Percentiles rank a stretch among this genome's conserved stretches.
Conservation (phyloP, 2,113 vertebrate genomes). For the Scolopax mira region DNA sequence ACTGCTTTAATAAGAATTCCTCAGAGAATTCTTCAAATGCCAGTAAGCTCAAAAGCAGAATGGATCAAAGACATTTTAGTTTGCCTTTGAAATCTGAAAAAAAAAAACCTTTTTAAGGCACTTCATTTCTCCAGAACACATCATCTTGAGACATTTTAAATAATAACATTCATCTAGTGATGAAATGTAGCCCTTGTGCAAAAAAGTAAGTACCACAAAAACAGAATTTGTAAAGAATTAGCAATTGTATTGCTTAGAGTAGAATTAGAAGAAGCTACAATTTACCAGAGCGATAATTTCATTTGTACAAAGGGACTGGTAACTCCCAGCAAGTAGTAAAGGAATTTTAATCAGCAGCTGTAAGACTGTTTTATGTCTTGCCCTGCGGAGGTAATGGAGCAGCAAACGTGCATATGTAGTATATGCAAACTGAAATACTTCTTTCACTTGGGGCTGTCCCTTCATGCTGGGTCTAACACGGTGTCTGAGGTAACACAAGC, state of each 20-base stretch:
- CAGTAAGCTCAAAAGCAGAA: not conserved
- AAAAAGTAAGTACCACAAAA: not conserved
- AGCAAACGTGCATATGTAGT: fast-evolving
- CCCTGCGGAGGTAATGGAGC: fast-evolving
- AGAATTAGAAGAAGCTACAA: not conserved
- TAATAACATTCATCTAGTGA: not conserved
- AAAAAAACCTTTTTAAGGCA: not conserved
- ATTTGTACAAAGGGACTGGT: not conserved
- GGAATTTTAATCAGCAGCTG: not conserved
- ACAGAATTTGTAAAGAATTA: not conserved
- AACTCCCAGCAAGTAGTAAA: not conserved
- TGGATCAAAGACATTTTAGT: not conserved
- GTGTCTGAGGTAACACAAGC: not conserved
- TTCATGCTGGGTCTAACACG: fast-evolving
- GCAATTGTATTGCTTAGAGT: not conserved
- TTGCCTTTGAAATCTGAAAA: not conserved
- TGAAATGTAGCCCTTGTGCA: not conserved
- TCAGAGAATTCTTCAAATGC: not conserved
- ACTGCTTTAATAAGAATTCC: not conserved
- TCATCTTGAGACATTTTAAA: not conserved
- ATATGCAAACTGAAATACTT: not conserved
- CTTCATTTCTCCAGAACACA: not conserved
- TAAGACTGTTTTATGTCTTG: not conserved
- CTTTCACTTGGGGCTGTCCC: not conserved
- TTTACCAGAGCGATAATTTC: not conserved